Conservation (phyloP, 2,888 invertebrate species). For the Polydrusus tereticollis region DNA sequence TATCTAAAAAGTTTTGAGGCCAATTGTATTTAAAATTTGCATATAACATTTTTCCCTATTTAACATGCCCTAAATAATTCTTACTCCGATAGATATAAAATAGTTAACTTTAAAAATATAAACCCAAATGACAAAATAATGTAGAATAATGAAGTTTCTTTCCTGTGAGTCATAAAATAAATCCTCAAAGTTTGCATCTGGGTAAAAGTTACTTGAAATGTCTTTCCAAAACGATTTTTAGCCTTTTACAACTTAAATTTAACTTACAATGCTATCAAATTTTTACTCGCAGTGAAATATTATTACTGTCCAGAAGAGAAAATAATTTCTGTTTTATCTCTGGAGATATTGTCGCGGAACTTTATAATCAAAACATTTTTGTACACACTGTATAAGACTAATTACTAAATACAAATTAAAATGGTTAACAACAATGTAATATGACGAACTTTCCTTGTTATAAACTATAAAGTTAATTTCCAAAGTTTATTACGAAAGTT, state of each 20-base stretch:
- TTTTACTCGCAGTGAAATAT: conserved; percentile 9
- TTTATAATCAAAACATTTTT: no score
- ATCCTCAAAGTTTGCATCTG: conserved; percentile 29
- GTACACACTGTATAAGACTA: no score
- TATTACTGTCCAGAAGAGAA: conserved; percentile 1
- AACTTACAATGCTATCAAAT: conserved; percentile 16
- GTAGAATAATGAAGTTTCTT: conserved; percentile 36
- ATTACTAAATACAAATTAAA: no score
- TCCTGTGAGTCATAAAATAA: conserved; percentile 26
- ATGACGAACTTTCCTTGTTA: background rate
- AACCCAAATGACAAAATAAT: conserved; percentile 27
- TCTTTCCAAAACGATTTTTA: conserved; percentile 9
- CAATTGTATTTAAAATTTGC: background rate
- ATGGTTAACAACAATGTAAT: background rate
- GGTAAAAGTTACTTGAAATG: conserved; percentile 28
- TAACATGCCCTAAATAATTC: background rate
- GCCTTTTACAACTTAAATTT: conserved; percentile 20
- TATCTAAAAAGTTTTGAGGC: no score
- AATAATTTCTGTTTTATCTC: background rate
- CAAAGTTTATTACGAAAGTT: background rate
- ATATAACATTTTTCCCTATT: background rate
- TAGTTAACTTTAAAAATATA: conserved; percentile 16
- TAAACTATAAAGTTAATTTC: background rate
- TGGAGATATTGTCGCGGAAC: background rate
- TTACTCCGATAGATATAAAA: conserved; percentile 27